Evolutionary conservation across 2,888 invertebrate species (phyloP).

Genomic region (Lomographa bimaculata): DNA sequence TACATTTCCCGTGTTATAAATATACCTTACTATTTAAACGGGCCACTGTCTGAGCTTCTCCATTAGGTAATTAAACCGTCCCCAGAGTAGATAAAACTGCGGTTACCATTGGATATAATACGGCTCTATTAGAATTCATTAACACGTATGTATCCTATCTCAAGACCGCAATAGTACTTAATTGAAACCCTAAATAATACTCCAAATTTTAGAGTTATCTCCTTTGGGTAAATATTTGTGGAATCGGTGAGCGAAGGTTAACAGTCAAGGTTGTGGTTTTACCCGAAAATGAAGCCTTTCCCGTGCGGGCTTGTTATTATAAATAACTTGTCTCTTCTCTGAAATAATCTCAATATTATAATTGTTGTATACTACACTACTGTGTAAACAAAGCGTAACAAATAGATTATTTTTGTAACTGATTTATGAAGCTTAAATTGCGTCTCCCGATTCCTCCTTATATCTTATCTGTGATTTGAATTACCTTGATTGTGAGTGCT

Average conservation of each 20-base stretch:
- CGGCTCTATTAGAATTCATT: conserved; percentile 29
- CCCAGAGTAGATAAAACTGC: conserved; percentile 37
- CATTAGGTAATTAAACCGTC: conserved; percentile 42
- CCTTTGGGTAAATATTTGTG: conserved; percentile 23
- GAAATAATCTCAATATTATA: too few species aligned
- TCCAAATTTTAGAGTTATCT: conserved; percentile 18
- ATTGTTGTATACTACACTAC: too few species aligned
- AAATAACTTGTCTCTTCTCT: conserved; percentile 2
- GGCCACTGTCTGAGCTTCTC: conserved; percentile 15
- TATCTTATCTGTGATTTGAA: too few species aligned
- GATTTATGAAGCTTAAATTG: too few species aligned
- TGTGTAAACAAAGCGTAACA: too few species aligned
- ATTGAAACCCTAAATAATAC: conserved; percentile 25
- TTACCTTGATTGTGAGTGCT: too few species aligned
- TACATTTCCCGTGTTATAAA: too few species aligned
- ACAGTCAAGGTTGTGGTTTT: conserved; percentile 18
- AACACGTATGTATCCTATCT: conserved; percentile 28
- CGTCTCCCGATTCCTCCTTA: too few species aligned
- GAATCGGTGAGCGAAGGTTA: conserved; percentile 17
- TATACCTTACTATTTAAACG: conserved; percentile 5
- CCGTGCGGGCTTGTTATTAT: neutral
- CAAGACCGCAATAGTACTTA: conserved; percentile 29
- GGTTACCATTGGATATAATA: conserved; percentile 33
- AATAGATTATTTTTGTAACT: too few species aligned
- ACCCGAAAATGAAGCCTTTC: conserved; percentile 8